Conservation (phyloP, 2,888 invertebrate species). For the Campopleginae sp. region DNA sequence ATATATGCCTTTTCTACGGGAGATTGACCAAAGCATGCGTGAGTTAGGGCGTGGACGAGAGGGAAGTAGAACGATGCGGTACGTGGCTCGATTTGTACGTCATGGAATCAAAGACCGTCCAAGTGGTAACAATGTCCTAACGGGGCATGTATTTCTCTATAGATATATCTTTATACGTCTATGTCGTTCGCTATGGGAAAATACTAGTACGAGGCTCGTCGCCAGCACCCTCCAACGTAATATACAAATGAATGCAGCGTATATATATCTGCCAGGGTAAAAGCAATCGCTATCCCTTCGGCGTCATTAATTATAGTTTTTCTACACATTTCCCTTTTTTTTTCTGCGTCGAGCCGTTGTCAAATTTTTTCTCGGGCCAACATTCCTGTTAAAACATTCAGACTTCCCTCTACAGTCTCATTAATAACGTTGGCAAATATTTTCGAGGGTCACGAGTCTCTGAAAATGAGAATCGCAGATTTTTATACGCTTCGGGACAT, state of each 20-base stretch:
- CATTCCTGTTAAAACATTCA: no score
- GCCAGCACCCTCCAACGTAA: constrained; percentile 16
- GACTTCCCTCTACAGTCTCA: no score
- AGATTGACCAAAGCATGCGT: constrained; percentile 77
- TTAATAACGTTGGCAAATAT: background rate
- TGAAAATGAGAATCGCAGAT: background rate
- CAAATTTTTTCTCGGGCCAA: background rate
- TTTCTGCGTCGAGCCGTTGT: background rate
- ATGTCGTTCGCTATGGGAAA: constrained; percentile 26
- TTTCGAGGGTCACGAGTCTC: background rate
- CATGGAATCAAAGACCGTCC: constrained; percentile 79
- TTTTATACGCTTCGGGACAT: background rate
- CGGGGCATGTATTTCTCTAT: constrained; percentile 6
- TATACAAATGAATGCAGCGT: constrained; percentile 23
- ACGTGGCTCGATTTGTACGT: constrained; percentile 72
- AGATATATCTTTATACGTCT: background rate
- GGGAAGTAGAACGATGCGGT: constrained; percentile 54
- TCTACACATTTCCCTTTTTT: background rate
- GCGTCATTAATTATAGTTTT: constrained; percentile 17
- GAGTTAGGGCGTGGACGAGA: constrained; percentile 43
- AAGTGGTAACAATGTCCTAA: constrained; percentile 65
- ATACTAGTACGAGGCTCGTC: constrained; percentile 29
- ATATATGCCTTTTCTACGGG: constrained; percentile 79
- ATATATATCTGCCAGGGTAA: background rate
- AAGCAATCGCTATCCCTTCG: constrained; percentile 29